Evolutionary conservation across 2,888 invertebrate genomes (phyloP), one percentile per base, ranked within the genome.

Genomic region (Conus canariensis): DNA sequence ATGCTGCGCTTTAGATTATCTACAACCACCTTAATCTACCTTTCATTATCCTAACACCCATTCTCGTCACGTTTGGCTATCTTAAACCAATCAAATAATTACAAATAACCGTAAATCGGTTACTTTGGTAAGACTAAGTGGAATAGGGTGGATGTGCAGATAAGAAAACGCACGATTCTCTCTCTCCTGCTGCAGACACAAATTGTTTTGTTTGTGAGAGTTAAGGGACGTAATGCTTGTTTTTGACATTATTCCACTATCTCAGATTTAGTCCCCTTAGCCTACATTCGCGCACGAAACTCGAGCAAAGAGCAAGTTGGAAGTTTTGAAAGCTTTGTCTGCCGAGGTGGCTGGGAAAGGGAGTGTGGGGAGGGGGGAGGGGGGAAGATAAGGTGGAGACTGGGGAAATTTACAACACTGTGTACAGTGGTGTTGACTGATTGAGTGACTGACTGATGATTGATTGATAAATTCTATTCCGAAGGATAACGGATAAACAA

Each of bases 11-110:
- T 56, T 19, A 16, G 83, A 14, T 59, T 10, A 64, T 16, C 64
- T 64, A 80, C 10, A 12, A 58, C 86, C 16, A 67, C 30, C 19
- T 67, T 30, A 25, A 45, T 45, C 60, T 16, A 60, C 12, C 16
- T 67, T 30, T 86, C 45, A n/a, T 85, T 59, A 85, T 85, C 85
- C n/a, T n/a, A 58, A 45, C 30, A 64, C 45, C 64, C 86, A 86
- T 86, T 67, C 67, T n/a, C 12, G 30, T 12, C 6, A 12, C 7
- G 30, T 45, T 25, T 64, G 85, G 12, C 59, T 60, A 60, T 19
- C 9, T 64, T 64, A 58, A 16, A 58, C 58, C 19, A 58, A 14
- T 12, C 59, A 85, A 30, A n/a, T 25, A 22, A 60, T 59, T 22
- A 25, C 12, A 59, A 85, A 10, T 10, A 10, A 59, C 3, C 19